A percentile compares a stretch with the other conserved stretches of the same genome.
Conservation (phyloP, 2,797 vertebrate species). For the Lithobates pipiens region DNA sequence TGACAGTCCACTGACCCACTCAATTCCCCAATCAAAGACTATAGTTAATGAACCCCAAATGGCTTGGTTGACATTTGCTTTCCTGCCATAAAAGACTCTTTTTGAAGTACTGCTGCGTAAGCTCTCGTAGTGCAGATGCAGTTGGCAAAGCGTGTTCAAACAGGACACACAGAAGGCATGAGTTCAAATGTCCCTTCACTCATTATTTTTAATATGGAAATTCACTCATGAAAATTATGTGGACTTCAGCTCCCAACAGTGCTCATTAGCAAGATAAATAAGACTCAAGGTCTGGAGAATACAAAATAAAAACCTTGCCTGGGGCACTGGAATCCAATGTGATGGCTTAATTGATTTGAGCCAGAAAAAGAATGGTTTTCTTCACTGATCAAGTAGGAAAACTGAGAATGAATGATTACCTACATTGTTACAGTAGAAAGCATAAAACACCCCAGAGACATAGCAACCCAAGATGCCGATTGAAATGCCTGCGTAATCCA, state of each 20-base stretch:
- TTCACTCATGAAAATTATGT: constrained; percentile 45
- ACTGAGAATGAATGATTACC: constrained; percentile 65
- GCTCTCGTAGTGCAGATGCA: constrained; percentile 19
- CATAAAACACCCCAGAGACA: constrained; percentile 95
- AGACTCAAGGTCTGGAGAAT: constrained; percentile 54
- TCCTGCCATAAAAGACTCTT: constrained; percentile 48
- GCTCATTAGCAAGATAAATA: constrained; percentile 52
- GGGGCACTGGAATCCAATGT: accelerated
- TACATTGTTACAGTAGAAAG: constrained; percentile 95
- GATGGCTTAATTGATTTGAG: constrained; percentile 54
- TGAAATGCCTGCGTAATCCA: constrained; percentile 93
- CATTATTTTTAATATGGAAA: constrained; percentile 25
- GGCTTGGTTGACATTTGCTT: constrained; percentile 45
- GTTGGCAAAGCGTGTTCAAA: constrained; percentile 47
- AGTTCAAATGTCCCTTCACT: constrained; percentile 48
- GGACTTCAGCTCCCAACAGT: constrained; percentile 23
- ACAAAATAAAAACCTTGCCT: not conserved
- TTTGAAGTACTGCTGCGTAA: constrained; percentile 49
- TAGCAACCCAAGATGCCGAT: constrained; percentile 96
- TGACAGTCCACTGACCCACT: constrained; percentile 41
- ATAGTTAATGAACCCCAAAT: constrained; percentile 54
- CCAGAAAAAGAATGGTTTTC: constrained; percentile 46
- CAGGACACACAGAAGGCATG: constrained; percentile 50
- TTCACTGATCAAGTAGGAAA: constrained; percentile 42
- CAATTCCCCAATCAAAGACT: constrained; percentile 40